Evolutionary conservation across 2,113 vertebrate genomes (phyloP), one percentile per base, ranked within the genome.

Genomic region (Poicephalus meyeri): DNA sequence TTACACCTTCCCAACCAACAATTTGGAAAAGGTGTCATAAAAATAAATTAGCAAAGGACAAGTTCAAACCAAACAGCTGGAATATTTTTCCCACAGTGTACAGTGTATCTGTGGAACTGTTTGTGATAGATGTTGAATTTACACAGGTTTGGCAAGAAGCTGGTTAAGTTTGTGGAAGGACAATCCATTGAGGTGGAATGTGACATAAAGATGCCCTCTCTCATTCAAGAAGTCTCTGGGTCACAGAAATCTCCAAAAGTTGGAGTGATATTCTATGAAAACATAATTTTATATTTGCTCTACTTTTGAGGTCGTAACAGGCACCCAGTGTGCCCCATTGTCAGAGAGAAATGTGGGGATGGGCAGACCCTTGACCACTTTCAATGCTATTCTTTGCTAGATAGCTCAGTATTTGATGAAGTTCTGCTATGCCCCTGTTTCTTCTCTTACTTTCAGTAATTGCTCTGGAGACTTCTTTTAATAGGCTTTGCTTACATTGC

Each of bases 281-380:
- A 20, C 0, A 1, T 55, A 7, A 21, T 39, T 72, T 65, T 60
- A 35, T 44, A 5, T 53, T 68, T 85, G 10, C 9, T 55, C 9
- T 42, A 3, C 12, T 50, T 18, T 33, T 46, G 21, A 46, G 11
- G 33, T 77, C 4, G 25, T 80, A 71, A 44, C 20, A 61, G 31
- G 5, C 4, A 5, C 2, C 12, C 12, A 15, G 29, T 26, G 7
- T 4, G 8, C 13, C 25, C 7, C 26, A 2, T 12, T 44, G 4
- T 28, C 53, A 71, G 20, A 58, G 28, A 49, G 4, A 76, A 24
- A 16, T 69, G 58, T 24, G 64, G 49, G 63, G 28, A 53, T 56
- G 33, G 23, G 33, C 47, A 81, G 37, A 47, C 1, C 2, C 23
- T 68, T 28, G 17, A 20, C 25, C 53, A 29, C 16, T 58, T 26